Conservation (phyloP, 1,140 invertebrate genomes). For the Triops longicaudatus region DNA sequence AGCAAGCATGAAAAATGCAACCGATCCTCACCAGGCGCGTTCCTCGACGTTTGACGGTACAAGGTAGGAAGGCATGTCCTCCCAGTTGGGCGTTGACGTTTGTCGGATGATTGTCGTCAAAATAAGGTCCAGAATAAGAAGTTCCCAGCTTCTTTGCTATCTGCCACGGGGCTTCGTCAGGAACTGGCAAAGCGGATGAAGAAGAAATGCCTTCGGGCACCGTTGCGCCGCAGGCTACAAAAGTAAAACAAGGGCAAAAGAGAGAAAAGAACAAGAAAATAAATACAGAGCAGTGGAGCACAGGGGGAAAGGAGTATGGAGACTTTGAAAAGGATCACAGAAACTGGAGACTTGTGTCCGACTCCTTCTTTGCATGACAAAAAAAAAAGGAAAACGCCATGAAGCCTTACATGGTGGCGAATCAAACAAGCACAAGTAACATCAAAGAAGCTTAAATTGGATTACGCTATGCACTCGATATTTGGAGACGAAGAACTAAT, state of each 20-base stretch:
- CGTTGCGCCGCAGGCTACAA: not conserved
- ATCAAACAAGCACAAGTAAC: constrained; percentile 12
- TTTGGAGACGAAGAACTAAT: not conserved
- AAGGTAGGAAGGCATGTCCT: constrained; percentile 22
- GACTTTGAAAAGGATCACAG: not conserved
- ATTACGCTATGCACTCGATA: not conserved
- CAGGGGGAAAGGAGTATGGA: not conserved
- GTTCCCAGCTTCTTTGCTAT: constrained; percentile 1
- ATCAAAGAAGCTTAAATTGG: constrained; percentile 12
- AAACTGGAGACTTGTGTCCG: not conserved
- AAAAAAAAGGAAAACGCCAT: not conserved
- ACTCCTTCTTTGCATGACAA: not conserved
- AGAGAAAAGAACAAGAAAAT: not conserved
- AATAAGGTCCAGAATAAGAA: constrained; percentile 23
- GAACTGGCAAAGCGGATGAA: constrained; percentile 6
- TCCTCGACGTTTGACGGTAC: constrained; percentile 22
- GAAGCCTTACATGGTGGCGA: constrained; percentile 8
- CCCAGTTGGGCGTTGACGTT: constrained; percentile 17
- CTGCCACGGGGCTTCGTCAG: constrained; percentile 9
- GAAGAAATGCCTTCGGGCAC: not conserved
- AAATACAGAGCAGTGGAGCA: not conserved
- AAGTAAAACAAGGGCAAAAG: not conserved
- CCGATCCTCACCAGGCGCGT: constrained; percentile 13
- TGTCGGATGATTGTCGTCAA: constrained; percentile 17
- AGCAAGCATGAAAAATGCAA: not conserved